Base-by-base conservation (phyloP, 1,140 invertebrate species). In the Probaryconus sp. region DNA sequence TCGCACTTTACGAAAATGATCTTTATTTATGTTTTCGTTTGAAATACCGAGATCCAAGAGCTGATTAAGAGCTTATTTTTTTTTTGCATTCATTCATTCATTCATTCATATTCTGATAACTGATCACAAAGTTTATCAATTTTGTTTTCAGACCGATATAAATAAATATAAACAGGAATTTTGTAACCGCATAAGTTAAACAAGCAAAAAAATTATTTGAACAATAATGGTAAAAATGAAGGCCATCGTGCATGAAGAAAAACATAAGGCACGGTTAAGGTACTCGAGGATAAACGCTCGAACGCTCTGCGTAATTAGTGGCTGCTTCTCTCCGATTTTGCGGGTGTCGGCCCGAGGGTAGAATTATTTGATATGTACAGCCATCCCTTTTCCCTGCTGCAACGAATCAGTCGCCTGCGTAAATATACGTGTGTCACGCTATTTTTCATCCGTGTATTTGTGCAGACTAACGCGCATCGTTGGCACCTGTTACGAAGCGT, bases 221-320 rank as follows among this genome's bases (percentile, higher is more conserved):
- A 64, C 37, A 65, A 77, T 77, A 74, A 80, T 79, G 56, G 64
- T 75, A 40, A 65, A 80, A 79, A 80, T 79, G 69, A 80, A 77
- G 61, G 64, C 42, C 53, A 26, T 3, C 13, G 33, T 11, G 38
- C 26, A 45, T 9, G 28, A 38, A 24, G 24, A 53, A 56, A 24
- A 37, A 53, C 45, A 68, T 38, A 68, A 56, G 74, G 64, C 63
- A 69, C 55, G 35, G 61, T 63, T 61, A 67, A 37, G 76, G 61
- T 60, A 79, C 77, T 64, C 67, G 58, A 65, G 51, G 35, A 28
- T 56, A 28, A 9, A 80, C 76, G 79, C 79, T 79, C 76, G 79
- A 80, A 80, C 76, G 72, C 77, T 65, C 78, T 72, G 69, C 79
- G 79, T 80, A 80, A 80, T 80, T 80, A 80, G 78, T 78, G 79